These are phyloP conservation scores for Empis stercorea DNA, from an alignment of 2,888 invertebrate genomes.

Conservation along the genomic window DNA sequence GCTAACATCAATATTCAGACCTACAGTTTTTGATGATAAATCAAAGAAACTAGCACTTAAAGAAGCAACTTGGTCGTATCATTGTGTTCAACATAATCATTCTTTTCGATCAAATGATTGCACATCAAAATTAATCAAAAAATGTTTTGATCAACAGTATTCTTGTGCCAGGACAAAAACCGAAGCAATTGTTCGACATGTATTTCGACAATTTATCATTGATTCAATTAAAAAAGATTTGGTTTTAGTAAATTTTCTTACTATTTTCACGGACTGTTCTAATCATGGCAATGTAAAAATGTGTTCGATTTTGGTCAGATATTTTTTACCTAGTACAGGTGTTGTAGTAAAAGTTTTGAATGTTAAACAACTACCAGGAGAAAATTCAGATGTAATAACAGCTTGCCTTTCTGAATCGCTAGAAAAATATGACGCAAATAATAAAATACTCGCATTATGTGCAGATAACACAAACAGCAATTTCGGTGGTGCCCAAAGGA, in stretches of 20 bases:
- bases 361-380: constrained; percentile 8
- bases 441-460: constrained; percentile 8
- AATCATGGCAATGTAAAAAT: constrained; percentile 11
- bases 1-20: not conserved
- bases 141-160: not conserved
- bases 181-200: constrained; percentile 3
- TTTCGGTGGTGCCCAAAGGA: constrained; percentile 7
- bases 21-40: not conserved
- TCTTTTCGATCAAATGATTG: not conserved
- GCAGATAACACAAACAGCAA: constrained; percentile 8
- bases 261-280: constrained; percentile 10
- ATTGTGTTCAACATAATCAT: not conserved
- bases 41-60: not conserved
- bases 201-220: not conserved
- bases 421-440: constrained; percentile 1
- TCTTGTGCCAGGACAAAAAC: constrained; percentile 6
- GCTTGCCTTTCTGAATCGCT: not conserved
- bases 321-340: constrained; percentile 11
- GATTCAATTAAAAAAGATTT: not conserved
- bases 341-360: constrained; percentile 11
- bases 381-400: constrained; percentile 8
- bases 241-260: not conserved
- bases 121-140: not conserved
- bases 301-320: constrained; percentile 10
- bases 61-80: not conserved